Evolutionary conservation across 2,888 invertebrate species (phyloP).

Genomic region (Coelopa pilipes): DNA sequence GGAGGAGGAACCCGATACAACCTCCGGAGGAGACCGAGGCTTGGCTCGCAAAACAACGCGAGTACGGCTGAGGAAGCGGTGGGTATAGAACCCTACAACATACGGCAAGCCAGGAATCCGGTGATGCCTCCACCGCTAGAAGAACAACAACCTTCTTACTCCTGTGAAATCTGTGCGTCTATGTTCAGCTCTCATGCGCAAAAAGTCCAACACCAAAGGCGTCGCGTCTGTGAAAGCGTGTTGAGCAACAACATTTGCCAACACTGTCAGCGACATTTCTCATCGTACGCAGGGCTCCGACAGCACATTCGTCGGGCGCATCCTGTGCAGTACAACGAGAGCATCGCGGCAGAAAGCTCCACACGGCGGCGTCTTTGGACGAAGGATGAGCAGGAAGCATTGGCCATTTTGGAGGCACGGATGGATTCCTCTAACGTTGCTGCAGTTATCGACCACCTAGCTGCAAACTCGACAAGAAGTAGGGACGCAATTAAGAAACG

Average conservation of each 20-base stretch:
- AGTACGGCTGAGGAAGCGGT: neutral
- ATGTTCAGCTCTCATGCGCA: neutral
- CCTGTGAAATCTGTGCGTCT: slow-evolving; percentile 1
- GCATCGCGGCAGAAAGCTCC: neutral
- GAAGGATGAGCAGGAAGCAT: slow-evolving; percentile 1
- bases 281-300: neutral
- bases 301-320: slow-evolving; percentile 1
- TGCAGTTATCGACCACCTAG: neutral
- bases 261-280: neutral
- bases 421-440: neutral
- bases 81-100: neutral
- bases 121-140: neutral
- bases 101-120: neutral
- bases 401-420: neutral
- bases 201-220: neutral
- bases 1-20: neutral
- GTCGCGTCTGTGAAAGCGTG: neutral
- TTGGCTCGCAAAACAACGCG: neutral
- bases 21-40: slow-evolving; percentile 4
- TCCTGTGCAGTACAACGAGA: neutral
- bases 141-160: neutral
- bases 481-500: neutral
- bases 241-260: neutral
- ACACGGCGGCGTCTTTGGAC: neutral
- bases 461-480: neutral